These are phyloP conservation scores for Epinephelus cyanopodus DNA, from an alignment of 2,113 vertebrate genomes.

Conservation along the genomic window DNA sequence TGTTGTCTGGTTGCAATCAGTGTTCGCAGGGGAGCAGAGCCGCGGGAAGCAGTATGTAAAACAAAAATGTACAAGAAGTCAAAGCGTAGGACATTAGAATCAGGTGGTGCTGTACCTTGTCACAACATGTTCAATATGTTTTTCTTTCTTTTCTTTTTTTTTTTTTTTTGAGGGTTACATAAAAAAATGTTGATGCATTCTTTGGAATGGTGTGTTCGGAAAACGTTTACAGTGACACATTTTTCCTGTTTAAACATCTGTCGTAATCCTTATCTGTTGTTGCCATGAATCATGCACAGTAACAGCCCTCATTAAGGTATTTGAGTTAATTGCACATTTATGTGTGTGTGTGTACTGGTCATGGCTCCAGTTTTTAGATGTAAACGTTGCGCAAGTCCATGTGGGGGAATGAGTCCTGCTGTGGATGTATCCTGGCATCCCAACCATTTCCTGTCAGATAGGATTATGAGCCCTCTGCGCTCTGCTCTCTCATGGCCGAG, in stretches of 20 bases:
- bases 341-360: constrained; percentile 26
- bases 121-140: not conserved
- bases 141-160: constrained; percentile 18
- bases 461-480: constrained; percentile 92
- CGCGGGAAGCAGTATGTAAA: constrained; percentile 15
- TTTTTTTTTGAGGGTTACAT: not conserved
- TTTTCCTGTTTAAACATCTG: constrained; percentile 65
- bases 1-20: constrained; percentile 56
- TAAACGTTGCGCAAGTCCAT: constrained; percentile 76
- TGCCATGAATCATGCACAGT: constrained; percentile 68
- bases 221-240: constrained; percentile 35
- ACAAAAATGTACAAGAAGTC: constrained; percentile 42
- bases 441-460: constrained; percentile 97
- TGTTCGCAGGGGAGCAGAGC: constrained; percentile 25
- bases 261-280: constrained; percentile 56
- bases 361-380: constrained; percentile 60
- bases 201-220: constrained; percentile 13
- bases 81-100: constrained; percentile 52
- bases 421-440: constrained; percentile 95
- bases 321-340: constrained; percentile 72
- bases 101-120: constrained; percentile 30
- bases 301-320: constrained; percentile 75
- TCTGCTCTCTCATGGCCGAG: constrained; percentile 90
- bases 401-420: constrained; percentile 89
- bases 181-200: constrained; percentile 17